Conservation (phyloP, 2,888 invertebrate genomes). For the Cryptosula pallasiana region DNA sequence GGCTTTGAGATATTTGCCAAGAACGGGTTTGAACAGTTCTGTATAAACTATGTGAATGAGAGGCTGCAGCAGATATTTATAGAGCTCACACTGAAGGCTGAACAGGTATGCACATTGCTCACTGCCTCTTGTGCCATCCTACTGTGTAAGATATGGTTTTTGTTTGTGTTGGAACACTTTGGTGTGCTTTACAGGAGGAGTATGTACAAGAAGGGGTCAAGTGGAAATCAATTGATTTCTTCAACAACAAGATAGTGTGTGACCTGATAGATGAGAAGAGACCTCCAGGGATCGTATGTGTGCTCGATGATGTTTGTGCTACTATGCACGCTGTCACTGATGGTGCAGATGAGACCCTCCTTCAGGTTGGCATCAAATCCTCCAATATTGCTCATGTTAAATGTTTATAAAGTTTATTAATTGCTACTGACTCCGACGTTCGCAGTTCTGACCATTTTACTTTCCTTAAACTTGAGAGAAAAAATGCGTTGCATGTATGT, state of each 20-base stretch:
- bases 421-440: no score
- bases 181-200: conserved; percentile 62
- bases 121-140: background rate
- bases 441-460: no score
- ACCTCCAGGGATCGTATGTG: conserved; percentile 62
- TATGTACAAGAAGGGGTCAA: conserved; percentile 65
- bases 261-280: conserved; percentile 63
- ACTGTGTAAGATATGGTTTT: no score
- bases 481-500: no score
- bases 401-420: no score
- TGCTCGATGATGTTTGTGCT: conserved; percentile 66
- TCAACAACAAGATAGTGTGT: conserved; percentile 67
- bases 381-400: no score
- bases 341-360: conserved; percentile 60
- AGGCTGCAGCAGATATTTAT: conserved; percentile 70
- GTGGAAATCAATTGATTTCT: conserved; percentile 66
- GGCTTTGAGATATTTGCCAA: conserved; percentile 67
- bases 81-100: conserved; percentile 65
- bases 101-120: conserved; percentile 57
- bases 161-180: no score
- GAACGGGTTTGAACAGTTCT: conserved; percentile 69
- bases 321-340: conserved; percentile 65
- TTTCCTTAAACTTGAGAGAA: no score
- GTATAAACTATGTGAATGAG: conserved; percentile 69
- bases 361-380: conserved; percentile 56